Evolutionary conservation across 2,113 vertebrate genomes (phyloP).

Genomic region (Perca fluviatilis): DNA sequence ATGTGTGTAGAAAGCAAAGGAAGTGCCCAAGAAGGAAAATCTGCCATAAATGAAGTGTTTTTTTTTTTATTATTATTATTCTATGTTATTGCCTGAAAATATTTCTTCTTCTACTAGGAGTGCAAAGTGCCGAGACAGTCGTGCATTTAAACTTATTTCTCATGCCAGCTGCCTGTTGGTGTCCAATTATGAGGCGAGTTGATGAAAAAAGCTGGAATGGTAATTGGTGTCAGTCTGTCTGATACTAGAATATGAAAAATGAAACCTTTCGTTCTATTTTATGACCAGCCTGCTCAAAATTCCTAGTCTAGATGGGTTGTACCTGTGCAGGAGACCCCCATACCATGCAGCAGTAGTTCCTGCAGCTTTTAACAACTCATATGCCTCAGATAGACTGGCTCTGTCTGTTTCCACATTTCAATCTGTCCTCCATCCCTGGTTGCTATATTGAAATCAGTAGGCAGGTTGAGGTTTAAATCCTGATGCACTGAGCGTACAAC

Average conservation of each 20-base stretch:
- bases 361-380: slow-evolving; percentile 53
- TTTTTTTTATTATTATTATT: slow-evolving; percentile 40
- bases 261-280: not conserved
- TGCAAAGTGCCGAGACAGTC: slow-evolving; percentile 45
- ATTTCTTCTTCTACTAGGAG: slow-evolving; percentile 15
- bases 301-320: slow-evolving; percentile 17
- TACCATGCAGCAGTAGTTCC: slow-evolving; percentile 65
- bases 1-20: slow-evolving; percentile 25
- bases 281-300: slow-evolving; percentile 36
- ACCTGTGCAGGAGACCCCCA: slow-evolving; percentile 56
- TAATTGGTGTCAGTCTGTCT: slow-evolving; percentile 32
- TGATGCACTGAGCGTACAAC: slow-evolving; percentile 29
- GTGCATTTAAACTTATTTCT: slow-evolving; percentile 27
- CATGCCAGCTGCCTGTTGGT: slow-evolving; percentile 33
- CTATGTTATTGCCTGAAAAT: slow-evolving; percentile 48
- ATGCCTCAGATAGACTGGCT: slow-evolving; percentile 55
- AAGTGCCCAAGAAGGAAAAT: slow-evolving; percentile 71
- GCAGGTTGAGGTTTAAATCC: slow-evolving; percentile 64
- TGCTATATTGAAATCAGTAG: slow-evolving; percentile 58
- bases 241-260: slow-evolving; percentile 17
- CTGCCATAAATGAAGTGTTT: slow-evolving; percentile 59
- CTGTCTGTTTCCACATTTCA: slow-evolving; percentile 66
- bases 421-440: slow-evolving; percentile 58
- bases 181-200: slow-evolving; percentile 7
- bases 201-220: slow-evolving; percentile 12